Evolutionary conservation across 2,797 vertebrate genomes (phyloP), one percentile per base, ranked within the genome.

Genomic region (Acanthornis magna): DNA sequence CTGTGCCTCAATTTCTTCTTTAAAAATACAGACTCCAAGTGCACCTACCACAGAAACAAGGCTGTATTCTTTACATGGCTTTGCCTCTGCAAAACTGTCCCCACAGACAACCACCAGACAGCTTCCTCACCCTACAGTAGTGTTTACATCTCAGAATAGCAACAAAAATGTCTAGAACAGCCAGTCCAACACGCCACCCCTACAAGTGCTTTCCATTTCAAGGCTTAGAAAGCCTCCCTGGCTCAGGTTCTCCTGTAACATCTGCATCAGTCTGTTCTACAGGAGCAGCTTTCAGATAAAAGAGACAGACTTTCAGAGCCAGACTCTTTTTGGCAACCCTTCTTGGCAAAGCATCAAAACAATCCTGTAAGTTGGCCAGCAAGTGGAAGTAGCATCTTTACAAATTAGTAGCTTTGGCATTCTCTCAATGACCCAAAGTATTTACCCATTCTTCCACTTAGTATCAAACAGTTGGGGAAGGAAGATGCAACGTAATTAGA

Each of bases 321-420:
- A 93, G 75, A 53, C 48, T 38, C 84, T 51, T 76, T 83, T 32
- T 95, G 96, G 84, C 95, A 95, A 63, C 67, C 53, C 32, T 89
- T 60, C 84, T 34, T 93, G 84, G 92, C 89, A 76, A n/a, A 57
- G 63, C 20, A 68, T 51, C 91, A 94, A 62, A 94, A 55, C 55
- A 76, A 88, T 57, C 74, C 86, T 66, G 66, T 73, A 88, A 95
- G n/a, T 8, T 75, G 88, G 90, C 91, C 85, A 88, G 91, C 83
- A 91, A 91, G 54, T 54, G 43, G 61, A 92, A 96, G 70, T 10
- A 90, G 53, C 80, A 94, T 87, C 93, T 91, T 93, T 45, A 91
- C 91, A 95, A 82, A 65, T 94, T 85, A 89, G 85, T 23, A 89
- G 78, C 58, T 91, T 61, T 92, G 91, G 76, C 91, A 89, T 70